Base-by-base conservation (phyloP, 1,140 invertebrate species). In the Centruroides vittatus region DNA sequence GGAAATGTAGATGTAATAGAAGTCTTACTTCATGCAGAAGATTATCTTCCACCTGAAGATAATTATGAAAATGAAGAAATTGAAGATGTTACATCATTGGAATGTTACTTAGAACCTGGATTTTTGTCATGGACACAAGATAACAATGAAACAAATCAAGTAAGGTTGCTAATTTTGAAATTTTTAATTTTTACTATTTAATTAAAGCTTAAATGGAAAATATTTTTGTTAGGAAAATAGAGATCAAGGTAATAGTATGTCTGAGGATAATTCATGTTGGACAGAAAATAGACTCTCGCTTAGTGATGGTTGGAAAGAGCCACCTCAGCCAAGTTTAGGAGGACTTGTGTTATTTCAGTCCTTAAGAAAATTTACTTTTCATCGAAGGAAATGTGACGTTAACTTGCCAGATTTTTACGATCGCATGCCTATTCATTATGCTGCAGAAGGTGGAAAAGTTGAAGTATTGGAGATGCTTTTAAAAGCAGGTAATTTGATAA, bases 341-440 rank as follows among this genome's bases (percentile, higher is more conserved):
- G 80, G 80, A 23, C 72, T 81, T 61, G 79, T 78, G 58, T 72
- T 73, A 50, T 80, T 78, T 0, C 60, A 69, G 60, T 75, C 76
- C 9, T 67, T 78, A 49, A 61, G 79, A 35, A 68, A 66, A 7
- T 62, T 63, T 62, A 62, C 59, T 50, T 35, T 50, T 64, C 36
- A 57, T 52, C 34, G 36, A 35, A 46, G 23, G 54, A 72, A 68
- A 46, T 63, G 74, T 64, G 76, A 80, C 70, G 71, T 78, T 0
- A 77, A 80, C 62, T 65, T 76, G 3, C 72, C 77, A 50, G 81
- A 82, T 71, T 70, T 72, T 4, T 75, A 77, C 60, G 71, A 79
- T 35, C 73, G 78, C 36, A 77, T 76, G 54, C 78, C 80, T 1
- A 61, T 83, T 52, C 81, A 83, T 70, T 82, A 82, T 73, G 80